phyloP scores from a whole-genome alignment of 2,888 invertebrate genomes.

The Emesis russula region DNA sequence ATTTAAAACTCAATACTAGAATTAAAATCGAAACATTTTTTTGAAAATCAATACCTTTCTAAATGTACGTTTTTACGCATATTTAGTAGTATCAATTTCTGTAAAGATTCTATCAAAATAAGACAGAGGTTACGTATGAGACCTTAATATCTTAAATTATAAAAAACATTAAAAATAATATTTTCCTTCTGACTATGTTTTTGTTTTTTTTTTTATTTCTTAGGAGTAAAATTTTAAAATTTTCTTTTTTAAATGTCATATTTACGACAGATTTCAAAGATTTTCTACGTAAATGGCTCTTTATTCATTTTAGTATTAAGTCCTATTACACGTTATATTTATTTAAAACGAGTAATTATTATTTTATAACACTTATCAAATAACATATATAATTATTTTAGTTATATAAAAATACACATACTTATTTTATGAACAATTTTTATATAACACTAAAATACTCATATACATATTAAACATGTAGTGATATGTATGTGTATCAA shows the following conservation, averaged over 20 bases:
- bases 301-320: neutral
- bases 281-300: neutral
- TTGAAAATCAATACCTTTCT: neutral
- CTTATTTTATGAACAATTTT: too few relatives aligned
- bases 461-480: slow-evolving; percentile 10
- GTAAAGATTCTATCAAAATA: too few relatives aligned
- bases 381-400: too few relatives aligned
- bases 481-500: slow-evolving; percentile 58
- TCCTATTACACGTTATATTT: too few relatives aligned
- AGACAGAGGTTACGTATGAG: too few relatives aligned
- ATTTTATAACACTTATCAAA: too few relatives aligned
- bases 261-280: neutral
- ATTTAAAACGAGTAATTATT: neutral
- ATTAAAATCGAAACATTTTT: neutral
- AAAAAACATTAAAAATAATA: too few relatives aligned
- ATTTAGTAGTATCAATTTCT: neutral
- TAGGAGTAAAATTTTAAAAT: too few relatives aligned
- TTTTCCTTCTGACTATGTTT: too few relatives aligned
- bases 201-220: too few relatives aligned
- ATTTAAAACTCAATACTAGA: neutral
- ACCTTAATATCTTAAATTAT: too few relatives aligned
- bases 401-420: too few relatives aligned
- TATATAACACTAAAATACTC: neutral
- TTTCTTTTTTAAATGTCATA: neutral
- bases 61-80: neutral